These are phyloP conservation scores for Chlorops oryzae DNA, from an alignment of 1,140 invertebrate species.

Conservation along the genomic window DNA sequence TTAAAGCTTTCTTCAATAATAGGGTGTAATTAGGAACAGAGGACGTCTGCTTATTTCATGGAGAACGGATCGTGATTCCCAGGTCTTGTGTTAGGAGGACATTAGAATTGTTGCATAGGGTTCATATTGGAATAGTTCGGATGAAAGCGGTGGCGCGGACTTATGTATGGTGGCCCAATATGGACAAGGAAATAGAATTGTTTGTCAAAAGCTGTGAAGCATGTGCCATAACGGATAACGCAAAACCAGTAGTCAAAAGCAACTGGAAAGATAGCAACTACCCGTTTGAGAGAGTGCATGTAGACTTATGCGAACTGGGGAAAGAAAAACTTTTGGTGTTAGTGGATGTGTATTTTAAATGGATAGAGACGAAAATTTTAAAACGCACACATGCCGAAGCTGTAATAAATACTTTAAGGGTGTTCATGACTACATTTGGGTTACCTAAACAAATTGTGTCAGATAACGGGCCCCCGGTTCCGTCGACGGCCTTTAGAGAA, in stretches of 20 bases:
- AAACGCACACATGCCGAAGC: background rate
- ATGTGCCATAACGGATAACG: constrained; percentile 1
- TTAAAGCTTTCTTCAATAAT: background rate
- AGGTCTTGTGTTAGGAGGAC: background rate
- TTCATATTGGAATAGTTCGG: constrained; percentile 11
- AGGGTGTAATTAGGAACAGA: background rate
- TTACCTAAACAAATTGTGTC: constrained; percentile 1
- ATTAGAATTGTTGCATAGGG: constrained; percentile 4
- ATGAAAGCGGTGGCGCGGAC: constrained; percentile 7
- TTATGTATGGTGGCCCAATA: constrained; percentile 10
- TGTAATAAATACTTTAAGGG: constrained; percentile 2
- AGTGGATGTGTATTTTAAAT: constrained; percentile 11
- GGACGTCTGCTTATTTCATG: constrained; percentile 10
- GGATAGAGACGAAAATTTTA: constrained; percentile 7
- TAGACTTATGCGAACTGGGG: constrained; percentile 12
- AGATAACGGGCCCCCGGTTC: constrained; percentile 12
- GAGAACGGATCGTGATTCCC: constrained; percentile 7
- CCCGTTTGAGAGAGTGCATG: constrained; percentile 11
- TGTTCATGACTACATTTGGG: constrained; percentile 4
- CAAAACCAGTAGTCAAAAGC: background rate
- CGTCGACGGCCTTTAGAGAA: constrained; percentile 5
- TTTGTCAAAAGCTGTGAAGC: constrained; percentile 3
- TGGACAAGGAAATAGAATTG: constrained; percentile 11
- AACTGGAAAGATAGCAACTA: background rate
- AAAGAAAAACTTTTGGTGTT: constrained; percentile 8